Conservation (phyloP, 2,113 vertebrate species). For the Plotosus lineatus region DNA sequence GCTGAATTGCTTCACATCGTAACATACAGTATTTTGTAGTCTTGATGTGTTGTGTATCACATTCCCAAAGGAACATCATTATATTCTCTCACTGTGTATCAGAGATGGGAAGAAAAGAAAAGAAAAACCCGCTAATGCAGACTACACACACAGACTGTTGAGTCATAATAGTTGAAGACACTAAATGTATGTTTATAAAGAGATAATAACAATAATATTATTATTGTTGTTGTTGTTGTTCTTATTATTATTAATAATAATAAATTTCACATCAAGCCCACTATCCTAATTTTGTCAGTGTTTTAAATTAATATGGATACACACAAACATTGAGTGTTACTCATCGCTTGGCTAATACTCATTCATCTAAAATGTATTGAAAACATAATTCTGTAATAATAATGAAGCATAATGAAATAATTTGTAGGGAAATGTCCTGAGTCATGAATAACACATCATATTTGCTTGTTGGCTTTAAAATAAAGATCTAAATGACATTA, state of each 20-base stretch:
- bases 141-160: too few relatives aligned
- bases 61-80: background rate
- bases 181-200: too few relatives aligned
- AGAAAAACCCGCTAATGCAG: background rate
- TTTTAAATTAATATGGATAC: background rate
- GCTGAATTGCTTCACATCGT: background rate
- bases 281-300: background rate
- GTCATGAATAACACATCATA: background rate
- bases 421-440: background rate
- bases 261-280: background rate
- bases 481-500: conserved; percentile 8
- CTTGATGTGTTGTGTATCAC: background rate
- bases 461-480: background rate
- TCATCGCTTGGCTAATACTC: background rate
- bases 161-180: background rate
- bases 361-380: background rate
- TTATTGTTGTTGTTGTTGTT: too few relatives aligned
- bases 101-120: background rate
- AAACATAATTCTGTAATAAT: conserved; percentile 10
- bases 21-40: background rate
- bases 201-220: too few relatives aligned
- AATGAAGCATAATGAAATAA: background rate
- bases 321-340: too few relatives aligned
- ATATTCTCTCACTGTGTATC: background rate
- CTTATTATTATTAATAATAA: too few relatives aligned